Conservation (phyloP, 2,113 vertebrate genomes). For the Lathamus discolor region DNA sequence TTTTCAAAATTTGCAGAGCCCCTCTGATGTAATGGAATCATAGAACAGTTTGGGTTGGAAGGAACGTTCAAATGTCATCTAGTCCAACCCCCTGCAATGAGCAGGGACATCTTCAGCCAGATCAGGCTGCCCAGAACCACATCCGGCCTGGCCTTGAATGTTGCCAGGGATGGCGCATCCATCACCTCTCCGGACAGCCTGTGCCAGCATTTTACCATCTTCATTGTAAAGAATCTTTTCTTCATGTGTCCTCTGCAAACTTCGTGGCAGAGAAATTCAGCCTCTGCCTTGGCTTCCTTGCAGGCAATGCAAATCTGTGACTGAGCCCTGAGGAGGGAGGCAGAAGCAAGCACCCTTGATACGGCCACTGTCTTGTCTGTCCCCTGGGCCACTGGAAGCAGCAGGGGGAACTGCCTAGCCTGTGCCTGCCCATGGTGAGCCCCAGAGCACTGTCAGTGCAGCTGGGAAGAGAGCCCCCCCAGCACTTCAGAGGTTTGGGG, state of each 20-base stretch:
- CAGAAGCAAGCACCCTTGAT: accelerated
- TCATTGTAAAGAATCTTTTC: neutral
- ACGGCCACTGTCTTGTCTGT: too few species aligned
- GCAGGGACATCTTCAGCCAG: neutral
- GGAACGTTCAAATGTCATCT: neutral
- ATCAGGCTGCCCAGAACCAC: neutral
- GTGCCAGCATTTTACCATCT: neutral
- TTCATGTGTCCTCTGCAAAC: neutral
- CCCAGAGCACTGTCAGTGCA: neutral
- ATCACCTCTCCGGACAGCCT: neutral
- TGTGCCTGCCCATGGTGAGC: accelerated
- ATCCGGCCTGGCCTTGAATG: neutral
- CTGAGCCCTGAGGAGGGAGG: accelerated
- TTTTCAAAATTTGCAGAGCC: neutral
- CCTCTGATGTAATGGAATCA: neutral
- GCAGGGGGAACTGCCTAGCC: neutral
- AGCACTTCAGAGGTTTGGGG: neutral
- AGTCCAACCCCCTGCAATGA: neutral
- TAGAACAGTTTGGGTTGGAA: neutral
- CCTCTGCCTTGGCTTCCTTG: neutral
- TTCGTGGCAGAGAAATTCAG: neutral
- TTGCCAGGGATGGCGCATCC: neutral
- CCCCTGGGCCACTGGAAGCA: neutral
- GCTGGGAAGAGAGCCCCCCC: neutral
- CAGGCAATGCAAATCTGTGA: neutral